Base-by-base conservation (phyloP, 2,113 vertebrate species). In the Antigone vipio region DNA sequence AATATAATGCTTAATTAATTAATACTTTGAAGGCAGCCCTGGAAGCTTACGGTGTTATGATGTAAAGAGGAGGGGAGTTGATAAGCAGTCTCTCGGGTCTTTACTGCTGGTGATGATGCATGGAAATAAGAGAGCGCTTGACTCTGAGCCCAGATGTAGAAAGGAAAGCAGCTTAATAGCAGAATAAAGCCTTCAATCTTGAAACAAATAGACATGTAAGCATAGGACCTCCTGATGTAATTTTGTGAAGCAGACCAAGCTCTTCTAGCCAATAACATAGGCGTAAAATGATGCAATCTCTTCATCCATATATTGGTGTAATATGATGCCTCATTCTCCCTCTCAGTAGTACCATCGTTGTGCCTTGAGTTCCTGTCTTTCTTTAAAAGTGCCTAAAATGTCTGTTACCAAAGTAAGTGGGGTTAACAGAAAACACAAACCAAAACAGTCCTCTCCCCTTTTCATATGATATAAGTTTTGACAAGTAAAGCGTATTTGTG, bases 111-210 rank as follows among this genome's bases (percentile, higher is more conserved):
- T 89, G 71, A 11, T 88, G 74, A 73, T 79, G 29, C 53, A 79
- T 68, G 16, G 35, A 44, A 91, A 62, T 80, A 44, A 47, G 45
- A 56, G 52, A 55, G 47, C 22, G 8, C 53, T 93, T 89, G 84
- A 91, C 20, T 92, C 76, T 52, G 27, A 95, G 73, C 89, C 84
- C 73, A 73, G 84, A 85, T 64, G 71, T 76, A 71, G 62, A 62
- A 93, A 94, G 60, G 60, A 68, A 91, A 60, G 86, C 35, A 91
- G 45, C 66, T 95, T 87, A 76, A 50, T 42, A 85, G 55, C 17
- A 95, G 58, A 87, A 79, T 82, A 94, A 91, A 88, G 32, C 62
- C 53, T 93, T 91, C 79, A 58, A 9, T 93, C 80, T 66, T 82
- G 73, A 89, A 93, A 75, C 77, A 94, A 84, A 53, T 17, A 74